phyloP scores from a whole-genome alignment of 1,140 invertebrate species.

The Brachionus plicatilis region DNA sequence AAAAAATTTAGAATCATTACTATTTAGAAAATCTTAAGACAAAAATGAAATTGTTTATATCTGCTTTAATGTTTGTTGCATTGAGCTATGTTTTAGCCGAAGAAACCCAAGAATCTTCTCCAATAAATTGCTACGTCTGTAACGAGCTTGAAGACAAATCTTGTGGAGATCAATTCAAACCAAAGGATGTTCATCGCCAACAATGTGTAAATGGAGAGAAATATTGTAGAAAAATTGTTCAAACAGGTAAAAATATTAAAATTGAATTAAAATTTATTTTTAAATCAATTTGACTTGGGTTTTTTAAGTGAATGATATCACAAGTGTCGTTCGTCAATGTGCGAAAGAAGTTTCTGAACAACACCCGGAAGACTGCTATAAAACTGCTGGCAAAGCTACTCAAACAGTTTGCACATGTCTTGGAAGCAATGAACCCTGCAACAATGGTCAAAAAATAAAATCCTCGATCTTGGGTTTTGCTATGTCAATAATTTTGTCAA shows the following conservation, averaged over 20 bases:
- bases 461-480: not conserved
- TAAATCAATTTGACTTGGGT: not conserved
- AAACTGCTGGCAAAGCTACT: constrained; percentile 13
- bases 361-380: not conserved
- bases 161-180: not conserved
- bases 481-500: not conserved
- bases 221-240: constrained; percentile 19
- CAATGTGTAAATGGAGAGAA: constrained; percentile 8
- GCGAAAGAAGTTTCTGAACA: not conserved
- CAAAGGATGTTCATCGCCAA: not conserved
- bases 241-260: not conserved
- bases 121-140: constrained; percentile 30
- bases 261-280: not conserved
- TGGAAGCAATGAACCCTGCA: not conserved
- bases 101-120: not conserved
- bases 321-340: constrained; percentile 9
- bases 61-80: not conserved
- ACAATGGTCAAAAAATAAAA: not conserved
- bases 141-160: not conserved
- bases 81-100: not conserved
- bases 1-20: not conserved
- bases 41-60: not conserved
- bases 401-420: constrained; percentile 4
- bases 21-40: not conserved
- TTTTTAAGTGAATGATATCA: constrained; percentile 10